A percentile compares a stretch with the other conserved stretches of the same genome.
These are phyloP conservation scores for Sycophila sp. DNA, from an alignment of 1,140 invertebrate genomes.

Conservation along the genomic window DNA sequence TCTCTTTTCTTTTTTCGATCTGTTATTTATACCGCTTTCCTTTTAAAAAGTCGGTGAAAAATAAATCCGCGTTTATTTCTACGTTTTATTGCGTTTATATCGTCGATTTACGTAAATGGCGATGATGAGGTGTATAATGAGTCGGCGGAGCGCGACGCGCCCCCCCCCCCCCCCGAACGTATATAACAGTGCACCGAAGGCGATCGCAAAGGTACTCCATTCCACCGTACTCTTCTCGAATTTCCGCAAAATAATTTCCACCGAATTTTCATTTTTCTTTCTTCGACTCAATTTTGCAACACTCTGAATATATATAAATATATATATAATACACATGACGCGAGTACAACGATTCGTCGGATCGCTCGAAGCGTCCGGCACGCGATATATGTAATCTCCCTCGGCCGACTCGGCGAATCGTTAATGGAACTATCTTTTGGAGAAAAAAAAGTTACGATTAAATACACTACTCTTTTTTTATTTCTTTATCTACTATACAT, in stretches of 20 bases:
- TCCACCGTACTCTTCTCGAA: not conserved
- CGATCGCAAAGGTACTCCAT: too few relatives aligned
- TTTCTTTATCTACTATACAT: not conserved
- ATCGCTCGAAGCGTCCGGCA: not conserved
- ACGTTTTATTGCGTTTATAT: not conserved
- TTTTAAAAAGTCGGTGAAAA: not conserved
- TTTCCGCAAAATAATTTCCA: constrained; percentile 7
- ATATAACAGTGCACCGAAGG: too few relatives aligned
- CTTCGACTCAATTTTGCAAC: not conserved
- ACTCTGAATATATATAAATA: not conserved
- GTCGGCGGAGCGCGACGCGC: too few relatives aligned
- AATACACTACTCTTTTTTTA: constrained; percentile 15
- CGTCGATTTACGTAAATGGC: not conserved
- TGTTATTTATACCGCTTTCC: not conserved
- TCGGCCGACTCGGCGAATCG: too few relatives aligned
- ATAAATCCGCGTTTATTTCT: not conserved
- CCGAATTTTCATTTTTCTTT: constrained; percentile 10
- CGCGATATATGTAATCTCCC: not conserved
- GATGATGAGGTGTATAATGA: not conserved
- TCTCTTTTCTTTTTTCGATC: too few relatives aligned
- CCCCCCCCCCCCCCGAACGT: too few relatives aligned
- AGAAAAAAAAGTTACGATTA: not conserved
- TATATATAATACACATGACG: not conserved
- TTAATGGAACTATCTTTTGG: too few relatives aligned
- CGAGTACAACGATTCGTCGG: not conserved